phyloP scores from a whole-genome alignment of 2,113 vertebrate genomes.

The Indicator maculatus region DNA sequence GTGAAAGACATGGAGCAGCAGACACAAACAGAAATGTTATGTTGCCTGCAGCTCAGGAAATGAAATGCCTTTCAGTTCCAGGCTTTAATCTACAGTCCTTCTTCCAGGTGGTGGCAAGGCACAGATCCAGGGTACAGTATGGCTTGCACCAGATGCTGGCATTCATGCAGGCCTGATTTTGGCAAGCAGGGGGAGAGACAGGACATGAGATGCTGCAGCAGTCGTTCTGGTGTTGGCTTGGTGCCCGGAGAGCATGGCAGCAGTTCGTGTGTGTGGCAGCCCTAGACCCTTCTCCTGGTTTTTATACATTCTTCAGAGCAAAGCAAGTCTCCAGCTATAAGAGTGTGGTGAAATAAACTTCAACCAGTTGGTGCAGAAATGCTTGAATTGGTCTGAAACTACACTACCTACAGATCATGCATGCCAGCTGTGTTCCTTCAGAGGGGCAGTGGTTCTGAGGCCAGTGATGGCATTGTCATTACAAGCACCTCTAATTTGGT shows the following conservation, averaged over 20 bases:
- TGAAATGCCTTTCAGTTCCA: constrained; percentile 21
- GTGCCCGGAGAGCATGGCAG: neutral
- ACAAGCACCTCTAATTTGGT: neutral
- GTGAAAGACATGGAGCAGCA: neutral
- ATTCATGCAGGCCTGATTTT: constrained; percentile 14
- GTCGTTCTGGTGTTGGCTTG: neutral
- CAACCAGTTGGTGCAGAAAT: neutral
- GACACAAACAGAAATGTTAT: neutral
- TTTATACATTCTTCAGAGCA: neutral
- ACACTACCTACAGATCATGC: accelerated
- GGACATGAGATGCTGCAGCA: neutral
- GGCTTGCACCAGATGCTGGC: constrained; percentile 34
- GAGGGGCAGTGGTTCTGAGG: neutral
- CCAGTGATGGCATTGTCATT: neutral
- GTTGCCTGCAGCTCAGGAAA: constrained; percentile 21
- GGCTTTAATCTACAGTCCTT: neutral
- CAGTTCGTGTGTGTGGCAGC: neutral
- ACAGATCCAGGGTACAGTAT: constrained; percentile 9
- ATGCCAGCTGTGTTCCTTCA: neutral
- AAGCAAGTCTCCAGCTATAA: neutral
- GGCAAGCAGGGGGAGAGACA: neutral
- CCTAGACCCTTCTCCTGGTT: neutral
- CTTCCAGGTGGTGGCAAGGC: constrained; percentile 40
- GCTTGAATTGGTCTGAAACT: neutral
- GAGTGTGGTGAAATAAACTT: neutral